A percentile compares a stretch with the other conserved stretches of the same genome.
Evolutionary conservation across 2,113 vertebrate species (phyloP).

Genomic region (Holacanthus passer): DNA sequence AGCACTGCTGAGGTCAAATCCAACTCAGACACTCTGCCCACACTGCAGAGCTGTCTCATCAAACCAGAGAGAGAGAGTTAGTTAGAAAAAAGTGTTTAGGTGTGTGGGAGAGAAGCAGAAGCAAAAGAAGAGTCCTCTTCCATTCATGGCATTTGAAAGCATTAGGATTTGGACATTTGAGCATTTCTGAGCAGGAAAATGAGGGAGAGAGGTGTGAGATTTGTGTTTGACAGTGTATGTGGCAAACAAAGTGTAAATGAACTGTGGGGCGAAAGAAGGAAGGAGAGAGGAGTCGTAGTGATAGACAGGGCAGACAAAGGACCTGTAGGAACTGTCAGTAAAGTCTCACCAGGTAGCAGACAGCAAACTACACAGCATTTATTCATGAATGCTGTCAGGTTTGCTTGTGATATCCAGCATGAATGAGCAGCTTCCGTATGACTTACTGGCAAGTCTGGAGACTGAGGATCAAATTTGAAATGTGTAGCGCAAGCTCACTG

Average conservation of each 20-base stretch:
- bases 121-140: constrained; percentile 28
- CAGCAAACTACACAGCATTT: neutral
- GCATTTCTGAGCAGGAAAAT: constrained; percentile 13
- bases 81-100: constrained; percentile 27
- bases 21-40: constrained; percentile 74
- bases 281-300: neutral
- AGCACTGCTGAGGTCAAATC: constrained; percentile 69
- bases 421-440: constrained; percentile 28
- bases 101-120: constrained; percentile 65
- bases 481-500: constrained; percentile 4
- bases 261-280: neutral
- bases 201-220: neutral
- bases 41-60: constrained; percentile 73
- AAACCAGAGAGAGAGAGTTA: constrained; percentile 37
- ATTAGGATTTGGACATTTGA: neutral
- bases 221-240: neutral
- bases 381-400: constrained; percentile 30
- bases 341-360: constrained; percentile 15
- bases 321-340: neutral
- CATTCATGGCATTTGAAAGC: constrained; percentile 60
- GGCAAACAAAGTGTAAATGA: constrained; percentile 4
- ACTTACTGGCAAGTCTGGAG: constrained; percentile 20
- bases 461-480: constrained; percentile 24
- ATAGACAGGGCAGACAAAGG: constrained; percentile 19
- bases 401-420: constrained; percentile 13